Evolutionary conservation across 2,797 vertebrate species (phyloP).

Genomic region (Sciaenops ocellatus): DNA sequence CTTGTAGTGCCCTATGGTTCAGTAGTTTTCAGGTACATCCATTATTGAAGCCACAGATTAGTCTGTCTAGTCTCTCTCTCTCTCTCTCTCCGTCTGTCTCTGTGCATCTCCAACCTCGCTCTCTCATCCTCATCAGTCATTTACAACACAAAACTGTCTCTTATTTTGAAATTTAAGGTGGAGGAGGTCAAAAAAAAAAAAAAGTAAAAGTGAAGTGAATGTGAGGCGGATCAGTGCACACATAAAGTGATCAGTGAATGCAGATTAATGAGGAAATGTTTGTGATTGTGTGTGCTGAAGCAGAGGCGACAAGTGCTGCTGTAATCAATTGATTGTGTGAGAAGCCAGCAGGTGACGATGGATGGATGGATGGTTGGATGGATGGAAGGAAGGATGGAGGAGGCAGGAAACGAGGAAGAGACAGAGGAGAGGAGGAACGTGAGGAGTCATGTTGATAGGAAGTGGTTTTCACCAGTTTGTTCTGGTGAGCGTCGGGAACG

Average conservation of each 20-base stretch:
- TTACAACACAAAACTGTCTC: neutral
- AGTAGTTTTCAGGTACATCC: constrained; percentile 75
- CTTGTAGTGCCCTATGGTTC: constrained; percentile 70
- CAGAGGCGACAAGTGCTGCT: constrained; percentile 57
- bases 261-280: constrained; percentile 51
- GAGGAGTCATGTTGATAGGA: constrained; percentile 43
- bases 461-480: constrained; percentile 46
- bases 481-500: constrained; percentile 26
- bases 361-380: constrained; percentile 9
- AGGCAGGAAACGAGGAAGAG: constrained; percentile 44
- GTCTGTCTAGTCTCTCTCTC: constrained; percentile 64
- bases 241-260: constrained; percentile 50
- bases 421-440: constrained; percentile 19
- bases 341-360: constrained; percentile 70
- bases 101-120: constrained; percentile 36
- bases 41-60: constrained; percentile 79
- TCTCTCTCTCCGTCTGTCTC: constrained; percentile 16
- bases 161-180: constrained; percentile 20
- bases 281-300: constrained; percentile 52
- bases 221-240: neutral
- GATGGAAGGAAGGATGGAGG: constrained; percentile 13
- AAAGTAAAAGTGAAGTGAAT: neutral
- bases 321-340: constrained; percentile 77
- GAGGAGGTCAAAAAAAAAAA: constrained; percentile 16
- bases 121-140: constrained; percentile 20